phyloP scores from a whole-genome alignment of 2,888 invertebrate species.

The Meganola albula region DNA sequence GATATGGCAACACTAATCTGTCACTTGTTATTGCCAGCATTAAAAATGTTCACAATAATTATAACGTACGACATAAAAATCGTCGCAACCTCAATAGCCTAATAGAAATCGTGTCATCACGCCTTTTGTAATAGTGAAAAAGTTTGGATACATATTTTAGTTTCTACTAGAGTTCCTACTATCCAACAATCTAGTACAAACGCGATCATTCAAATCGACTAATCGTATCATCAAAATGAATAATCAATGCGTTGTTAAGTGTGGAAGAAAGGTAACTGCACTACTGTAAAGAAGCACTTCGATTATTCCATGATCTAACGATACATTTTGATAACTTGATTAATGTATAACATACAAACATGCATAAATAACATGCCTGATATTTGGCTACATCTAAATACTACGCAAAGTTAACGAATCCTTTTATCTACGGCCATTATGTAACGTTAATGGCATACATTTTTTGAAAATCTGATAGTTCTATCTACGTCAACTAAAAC shows the following conservation, averaged over 20 bases:
- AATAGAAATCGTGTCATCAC: constrained; percentile 45
- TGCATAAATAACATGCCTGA: constrained; percentile 62
- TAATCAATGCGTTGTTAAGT: constrained; percentile 17
- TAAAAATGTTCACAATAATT: too few species aligned
- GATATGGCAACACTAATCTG: too few species aligned
- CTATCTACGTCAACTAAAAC: constrained; percentile 64
- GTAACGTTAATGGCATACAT: constrained; percentile 51
- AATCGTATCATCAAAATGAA: constrained; percentile 1
- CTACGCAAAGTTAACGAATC: constrained; percentile 67
- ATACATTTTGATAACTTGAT: constrained; percentile 70
- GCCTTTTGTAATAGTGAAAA: constrained; percentile 61
- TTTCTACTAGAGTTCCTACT: constrained; percentile 50
- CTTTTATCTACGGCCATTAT: constrained; percentile 57
- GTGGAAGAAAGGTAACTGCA: constrained; percentile 42
- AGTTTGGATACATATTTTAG: constrained; percentile 58
- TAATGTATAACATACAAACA: constrained; percentile 60
- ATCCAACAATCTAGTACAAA: constrained; percentile 19
- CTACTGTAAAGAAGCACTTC: constrained; percentile 58
- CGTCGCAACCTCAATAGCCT: constrained; percentile 50
- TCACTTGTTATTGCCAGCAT: too few species aligned
- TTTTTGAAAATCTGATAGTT: constrained; percentile 40
- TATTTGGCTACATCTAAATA: constrained; percentile 63
- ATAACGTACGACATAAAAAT: constrained; percentile 56
- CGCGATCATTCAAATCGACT: constrained; percentile 8
- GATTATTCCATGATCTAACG: constrained; percentile 59